Evolutionary conservation across 53 echinoderm and acorn worm species (phyloP), one percentile per base, ranked within the genome.

Genomic region (Paracentrotus lividus): DNA sequence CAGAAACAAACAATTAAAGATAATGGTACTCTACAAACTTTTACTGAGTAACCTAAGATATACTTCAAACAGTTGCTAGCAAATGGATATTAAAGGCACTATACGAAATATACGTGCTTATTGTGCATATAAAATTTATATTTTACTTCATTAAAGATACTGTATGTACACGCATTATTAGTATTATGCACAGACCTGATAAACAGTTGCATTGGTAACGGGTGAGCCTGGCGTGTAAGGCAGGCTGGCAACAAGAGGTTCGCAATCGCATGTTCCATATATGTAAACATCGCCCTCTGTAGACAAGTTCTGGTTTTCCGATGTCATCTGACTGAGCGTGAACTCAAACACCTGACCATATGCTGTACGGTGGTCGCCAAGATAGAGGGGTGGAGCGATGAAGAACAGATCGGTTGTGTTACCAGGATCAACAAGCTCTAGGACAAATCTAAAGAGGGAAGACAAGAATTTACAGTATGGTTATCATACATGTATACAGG

Each of bases 261-360:
- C 88, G 6, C 43, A 42, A 47, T 93, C 94, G 26, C 81, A 81
- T 15, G 44, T 20, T 15, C 99, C 97, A 72, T 93, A 88, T 32
- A 98, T 97, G 49, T 96, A 96, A 27, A 98, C 96, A 90, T 98
- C 99, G 5, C 99, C 99, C 61, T 88, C 93, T 15, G 94, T 69
- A 21, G 93, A 94, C 18, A 88, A 42, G 21, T 91, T 94, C 90
- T 96, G 97, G 90, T 96, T 95, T 8, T 90, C 95, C 16, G 58
- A 76, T 0, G 96, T 93, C 24, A 96, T 92, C 88, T 98, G 99
- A 56, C 99, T 98, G 9, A 98, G 94, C 47, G 94, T 84, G 49
- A 98, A 94, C 38, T 95, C 84, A 27, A 97, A 76, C 56, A 88
- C 55, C 93, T 97, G 97, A 18, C 97, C 99, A 49, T 97, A 97